Percentiles rank a stretch among this genome's conserved stretches.
phyloP scores from a whole-genome alignment of 2,888 invertebrate species.

The Oxyscelio sp. region DNA sequence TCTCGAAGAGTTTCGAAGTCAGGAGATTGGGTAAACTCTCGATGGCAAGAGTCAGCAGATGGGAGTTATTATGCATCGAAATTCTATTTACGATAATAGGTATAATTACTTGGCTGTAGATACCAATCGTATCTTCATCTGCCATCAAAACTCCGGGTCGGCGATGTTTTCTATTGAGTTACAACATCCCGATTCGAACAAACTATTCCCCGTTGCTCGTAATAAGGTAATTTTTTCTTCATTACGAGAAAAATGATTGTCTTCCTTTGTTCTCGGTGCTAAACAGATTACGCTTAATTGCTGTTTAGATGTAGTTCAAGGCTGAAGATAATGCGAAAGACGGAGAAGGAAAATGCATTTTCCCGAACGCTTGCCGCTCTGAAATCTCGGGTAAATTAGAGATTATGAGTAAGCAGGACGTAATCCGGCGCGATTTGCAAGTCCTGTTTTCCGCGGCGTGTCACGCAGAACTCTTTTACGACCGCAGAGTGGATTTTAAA shows the following conservation, averaged over 20 bases:
- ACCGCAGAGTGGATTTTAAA: not conserved
- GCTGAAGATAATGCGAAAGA: slow-evolving; percentile 38
- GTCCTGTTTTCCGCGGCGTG: slow-evolving; percentile 23
- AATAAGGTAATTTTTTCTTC: slow-evolving; percentile 50
- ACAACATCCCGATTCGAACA: slow-evolving; percentile 16
- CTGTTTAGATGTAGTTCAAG: slow-evolving; percentile 67
- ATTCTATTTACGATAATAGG: too few relatives aligned
- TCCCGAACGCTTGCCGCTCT: slow-evolving; percentile 28
- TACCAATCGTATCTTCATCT: too few relatives aligned
- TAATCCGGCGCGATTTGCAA: slow-evolving; percentile 14
- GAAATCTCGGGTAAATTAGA: slow-evolving; percentile 38
- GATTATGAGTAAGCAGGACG: slow-evolving; percentile 34
- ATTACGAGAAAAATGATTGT: slow-evolving; percentile 44
- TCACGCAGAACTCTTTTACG: slow-evolving; percentile 35
- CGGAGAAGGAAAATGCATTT: slow-evolving; percentile 45
- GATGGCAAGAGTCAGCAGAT: too few relatives aligned
- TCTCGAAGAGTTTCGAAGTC: too few relatives aligned
- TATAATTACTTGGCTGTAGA: too few relatives aligned
- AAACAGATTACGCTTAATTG: slow-evolving; percentile 61
- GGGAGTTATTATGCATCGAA: too few relatives aligned
- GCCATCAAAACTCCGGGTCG: not conserved
- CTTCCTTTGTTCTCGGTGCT: slow-evolving; percentile 47
- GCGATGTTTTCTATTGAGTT: slow-evolving; percentile 11
- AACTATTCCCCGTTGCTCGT: slow-evolving; percentile 10
- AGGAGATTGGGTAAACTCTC: too few relatives aligned